A percentile compares a stretch with the other conserved stretches of the same genome.
Conservation (phyloP, 2,113 vertebrate genomes). For the Aegotheles bennettii region DNA sequence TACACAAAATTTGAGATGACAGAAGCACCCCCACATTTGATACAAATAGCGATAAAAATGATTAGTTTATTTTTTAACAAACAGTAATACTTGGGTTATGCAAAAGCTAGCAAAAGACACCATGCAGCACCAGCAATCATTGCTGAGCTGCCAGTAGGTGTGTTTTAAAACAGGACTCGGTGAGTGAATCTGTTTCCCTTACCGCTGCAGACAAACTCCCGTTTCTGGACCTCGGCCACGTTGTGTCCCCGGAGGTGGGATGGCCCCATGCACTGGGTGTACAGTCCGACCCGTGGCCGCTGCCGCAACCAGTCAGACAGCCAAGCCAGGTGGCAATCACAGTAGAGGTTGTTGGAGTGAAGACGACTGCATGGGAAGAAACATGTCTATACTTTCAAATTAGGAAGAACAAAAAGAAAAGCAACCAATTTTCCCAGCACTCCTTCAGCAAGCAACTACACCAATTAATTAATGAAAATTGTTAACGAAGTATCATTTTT, state of each 20-base stretch:
- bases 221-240: constrained; percentile 95
- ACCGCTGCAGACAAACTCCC: constrained; percentile 95
- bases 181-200: not conserved
- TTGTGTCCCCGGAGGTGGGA: constrained; percentile 92
- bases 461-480: not conserved
- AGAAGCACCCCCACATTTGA: not conserved
- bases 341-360: constrained; percentile 97
- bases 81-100: accelerated
- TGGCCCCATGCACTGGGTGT: constrained; percentile 95
- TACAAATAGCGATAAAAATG: accelerated
- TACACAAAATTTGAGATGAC: not conserved
- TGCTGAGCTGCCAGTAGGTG: accelerated
- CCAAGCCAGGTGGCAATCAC: constrained; percentile 97
- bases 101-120: not conserved
- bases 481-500: not conserved
- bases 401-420: not conserved
- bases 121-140: accelerated
- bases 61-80: not conserved
- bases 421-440: not conserved
- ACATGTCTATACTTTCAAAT: not conserved
- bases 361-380: constrained; percentile 79
- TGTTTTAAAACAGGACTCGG: accelerated
- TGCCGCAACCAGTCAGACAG: constrained; percentile 97
- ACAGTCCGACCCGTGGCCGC: constrained; percentile 92
- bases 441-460: not conserved